Percentiles rank a stretch among this genome's conserved stretches.
These are phyloP conservation scores for Danio choprae DNA, from an alignment of 2,797 vertebrate species.

Conservation along the genomic window DNA sequence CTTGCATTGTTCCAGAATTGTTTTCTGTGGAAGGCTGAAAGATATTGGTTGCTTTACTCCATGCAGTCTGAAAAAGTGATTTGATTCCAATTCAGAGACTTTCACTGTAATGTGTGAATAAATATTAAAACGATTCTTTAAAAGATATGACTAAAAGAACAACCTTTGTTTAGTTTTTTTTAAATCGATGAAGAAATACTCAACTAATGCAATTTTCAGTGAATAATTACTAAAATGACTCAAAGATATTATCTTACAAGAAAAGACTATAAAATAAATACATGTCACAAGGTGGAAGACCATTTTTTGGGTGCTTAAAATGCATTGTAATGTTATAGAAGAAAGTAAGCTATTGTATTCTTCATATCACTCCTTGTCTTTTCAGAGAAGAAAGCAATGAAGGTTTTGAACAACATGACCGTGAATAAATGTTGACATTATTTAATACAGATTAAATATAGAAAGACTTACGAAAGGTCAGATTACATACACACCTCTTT, in stretches of 20 bases:
- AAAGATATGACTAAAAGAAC: neutral
- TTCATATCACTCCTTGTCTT: neutral
- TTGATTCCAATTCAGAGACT: neutral
- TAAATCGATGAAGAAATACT: too few species aligned
- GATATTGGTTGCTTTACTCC: too few species aligned
- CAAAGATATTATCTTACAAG: neutral
- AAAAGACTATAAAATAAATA: neutral
- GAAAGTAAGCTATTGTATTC: neutral
- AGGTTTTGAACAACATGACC: neutral
- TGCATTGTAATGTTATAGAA: neutral
- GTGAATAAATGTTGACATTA: conserved; percentile 8
- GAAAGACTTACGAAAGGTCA: neutral
- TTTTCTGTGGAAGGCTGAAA: too few species aligned
- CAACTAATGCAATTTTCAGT: too few species aligned
- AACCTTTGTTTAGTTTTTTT: neutral
- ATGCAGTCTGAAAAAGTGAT: too few species aligned
- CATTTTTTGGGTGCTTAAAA: neutral
- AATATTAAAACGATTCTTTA: neutral
- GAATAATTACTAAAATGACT: too few species aligned
- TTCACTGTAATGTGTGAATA: neutral
- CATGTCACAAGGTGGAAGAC: neutral
- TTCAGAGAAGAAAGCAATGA: neutral
- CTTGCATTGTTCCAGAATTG: too few species aligned
- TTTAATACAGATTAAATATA: conserved; percentile 3
- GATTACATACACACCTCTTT: neutral